A percentile compares a stretch with the other conserved stretches of the same genome.
These are phyloP conservation scores for Scatophagus argus DNA, from an alignment of 2,113 vertebrate genomes.

Conservation along the genomic window DNA sequence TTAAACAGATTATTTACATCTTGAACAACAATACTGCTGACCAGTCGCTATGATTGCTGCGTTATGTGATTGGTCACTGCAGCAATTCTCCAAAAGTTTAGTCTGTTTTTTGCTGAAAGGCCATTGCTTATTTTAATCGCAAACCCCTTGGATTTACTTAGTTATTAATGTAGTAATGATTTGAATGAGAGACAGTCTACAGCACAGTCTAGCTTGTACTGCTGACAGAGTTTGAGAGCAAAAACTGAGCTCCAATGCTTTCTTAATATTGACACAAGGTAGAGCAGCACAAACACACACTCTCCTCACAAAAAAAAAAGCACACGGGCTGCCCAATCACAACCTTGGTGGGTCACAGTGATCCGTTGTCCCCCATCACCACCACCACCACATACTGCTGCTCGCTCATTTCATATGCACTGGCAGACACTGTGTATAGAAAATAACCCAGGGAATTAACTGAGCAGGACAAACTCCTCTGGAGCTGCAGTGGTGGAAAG, in stretches of 20 bases:
- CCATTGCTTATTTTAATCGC: too few relatives aligned
- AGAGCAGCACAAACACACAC: constrained; percentile 62
- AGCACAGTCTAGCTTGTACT: not conserved
- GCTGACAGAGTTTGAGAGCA: constrained; percentile 15
- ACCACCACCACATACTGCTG: not conserved
- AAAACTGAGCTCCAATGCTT: constrained; percentile 38
- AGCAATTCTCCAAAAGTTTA: too few relatives aligned
- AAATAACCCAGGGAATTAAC: constrained; percentile 61
- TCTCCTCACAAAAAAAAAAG: constrained; percentile 45
- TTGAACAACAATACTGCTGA: too few relatives aligned
- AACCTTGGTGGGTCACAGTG: constrained; percentile 48
- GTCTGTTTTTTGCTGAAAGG: too few relatives aligned
- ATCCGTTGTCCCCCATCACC: constrained; percentile 61
- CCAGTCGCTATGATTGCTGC: too few relatives aligned
- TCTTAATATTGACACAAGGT: constrained; percentile 73
- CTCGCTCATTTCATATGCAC: constrained; percentile 46
- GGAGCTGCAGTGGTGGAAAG: constrained; percentile 33
- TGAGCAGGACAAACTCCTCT: constrained; percentile 33
- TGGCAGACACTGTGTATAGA: constrained; percentile 65
- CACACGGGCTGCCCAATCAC: constrained; percentile 43
- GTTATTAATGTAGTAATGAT: too few relatives aligned
- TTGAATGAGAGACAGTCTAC: constrained; percentile 1
- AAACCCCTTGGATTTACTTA: too few relatives aligned
- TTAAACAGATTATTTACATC: too few relatives aligned
- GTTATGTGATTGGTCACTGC: too few relatives aligned